A percentile compares a stretch with the other conserved stretches of the same genome.
These are phyloP conservation scores for Bilobella aurantiaca DNA, from an alignment of 1,140 invertebrate genomes.

Conservation along the genomic window DNA sequence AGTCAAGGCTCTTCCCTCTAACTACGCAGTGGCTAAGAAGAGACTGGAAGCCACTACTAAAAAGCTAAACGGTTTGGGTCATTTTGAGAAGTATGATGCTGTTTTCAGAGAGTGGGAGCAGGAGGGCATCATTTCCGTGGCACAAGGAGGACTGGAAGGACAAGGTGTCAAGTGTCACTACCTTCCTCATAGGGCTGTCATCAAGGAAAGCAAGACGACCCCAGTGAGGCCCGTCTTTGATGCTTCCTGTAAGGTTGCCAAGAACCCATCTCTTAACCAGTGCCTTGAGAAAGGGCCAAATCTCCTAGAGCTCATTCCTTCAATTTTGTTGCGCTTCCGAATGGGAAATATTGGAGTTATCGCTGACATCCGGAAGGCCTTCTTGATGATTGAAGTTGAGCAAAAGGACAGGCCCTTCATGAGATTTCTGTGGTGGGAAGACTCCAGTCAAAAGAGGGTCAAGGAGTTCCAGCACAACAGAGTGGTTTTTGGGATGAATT, in stretches of 20 bases:
- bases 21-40: conserved; percentile 1
- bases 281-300: conserved; percentile 14
- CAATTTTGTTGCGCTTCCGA: conserved; percentile 6
- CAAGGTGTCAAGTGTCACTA: conserved; percentile 1
- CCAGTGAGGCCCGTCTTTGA: conserved; percentile 30
- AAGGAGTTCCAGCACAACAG: conserved; percentile 33
- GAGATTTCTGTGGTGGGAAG: conserved; percentile 38
- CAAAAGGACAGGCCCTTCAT: conserved; percentile 29
- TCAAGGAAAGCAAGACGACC: conserved; percentile 38
- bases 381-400: conserved; percentile 3
- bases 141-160: neutral
- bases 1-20: conserved; percentile 11
- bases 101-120: conserved; percentile 37
- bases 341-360: neutral
- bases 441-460: conserved; percentile 15
- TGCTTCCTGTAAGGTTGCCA: conserved; percentile 14
- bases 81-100: conserved; percentile 36
- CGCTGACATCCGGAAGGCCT: conserved; percentile 9
- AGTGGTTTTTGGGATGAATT: conserved; percentile 30
- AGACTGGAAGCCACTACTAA: conserved; percentile 26
- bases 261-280: neutral
- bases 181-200: conserved; percentile 13
- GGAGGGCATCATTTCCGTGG: conserved; percentile 33
- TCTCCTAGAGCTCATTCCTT: conserved; percentile 15
- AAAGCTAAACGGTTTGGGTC: conserved; percentile 30